Conservation (phyloP, 2,113 vertebrate genomes). For the Marmota flaviventris region DNA sequence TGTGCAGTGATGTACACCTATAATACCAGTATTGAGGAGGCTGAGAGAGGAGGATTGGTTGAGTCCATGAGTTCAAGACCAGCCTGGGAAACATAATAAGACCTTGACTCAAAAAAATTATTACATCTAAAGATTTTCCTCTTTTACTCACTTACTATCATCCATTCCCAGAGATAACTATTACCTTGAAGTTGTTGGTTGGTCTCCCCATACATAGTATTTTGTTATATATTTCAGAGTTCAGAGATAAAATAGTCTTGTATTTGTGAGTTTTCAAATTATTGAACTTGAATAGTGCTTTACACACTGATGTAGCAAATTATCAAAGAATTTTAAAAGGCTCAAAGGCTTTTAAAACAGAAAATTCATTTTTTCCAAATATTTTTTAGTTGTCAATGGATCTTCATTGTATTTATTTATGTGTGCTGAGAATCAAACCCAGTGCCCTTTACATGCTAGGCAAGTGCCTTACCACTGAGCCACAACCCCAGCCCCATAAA, state of each 20-base stretch:
- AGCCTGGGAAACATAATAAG: not conserved
- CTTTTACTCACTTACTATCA: not conserved
- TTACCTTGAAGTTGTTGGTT: not conserved
- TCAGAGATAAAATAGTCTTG: not conserved
- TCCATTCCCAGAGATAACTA: not conserved
- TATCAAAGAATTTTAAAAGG: not conserved
- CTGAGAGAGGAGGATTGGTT: no score
- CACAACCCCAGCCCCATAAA: not conserved
- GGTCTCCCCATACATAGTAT: not conserved
- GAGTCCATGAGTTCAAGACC: not conserved
- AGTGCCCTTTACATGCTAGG: no score
- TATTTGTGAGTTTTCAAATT: slow-evolving; percentile 33
- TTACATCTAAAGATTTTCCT: not conserved
- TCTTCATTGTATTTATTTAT: no score
- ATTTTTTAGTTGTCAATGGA: no score
- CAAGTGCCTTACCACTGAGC: no score
- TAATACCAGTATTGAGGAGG: no score
- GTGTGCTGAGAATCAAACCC: no score
- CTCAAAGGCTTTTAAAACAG: not conserved
- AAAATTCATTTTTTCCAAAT: not conserved
- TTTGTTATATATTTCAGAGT: not conserved
- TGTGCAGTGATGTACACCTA: no score
- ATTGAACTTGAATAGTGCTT: slow-evolving; percentile 19
- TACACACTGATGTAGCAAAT: not conserved
- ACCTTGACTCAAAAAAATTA: not conserved